Evolutionary conservation across 2,797 vertebrate genomes (phyloP).

Genomic region (Phylloscopus collybita): DNA sequence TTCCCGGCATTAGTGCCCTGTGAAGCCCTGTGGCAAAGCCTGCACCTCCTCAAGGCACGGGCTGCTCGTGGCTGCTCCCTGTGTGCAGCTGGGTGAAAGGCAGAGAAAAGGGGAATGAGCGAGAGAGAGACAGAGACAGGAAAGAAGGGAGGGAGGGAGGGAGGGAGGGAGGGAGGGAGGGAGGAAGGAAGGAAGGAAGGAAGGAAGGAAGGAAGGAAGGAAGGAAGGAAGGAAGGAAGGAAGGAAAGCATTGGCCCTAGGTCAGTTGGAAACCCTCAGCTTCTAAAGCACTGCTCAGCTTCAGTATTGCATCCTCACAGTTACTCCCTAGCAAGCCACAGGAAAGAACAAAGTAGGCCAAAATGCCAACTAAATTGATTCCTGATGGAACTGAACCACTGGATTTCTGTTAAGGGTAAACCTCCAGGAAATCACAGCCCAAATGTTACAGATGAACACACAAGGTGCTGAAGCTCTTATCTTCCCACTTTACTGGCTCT

Average conservation of each 20-base stretch:
- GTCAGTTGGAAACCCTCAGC: neutral
- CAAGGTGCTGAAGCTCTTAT: neutral
- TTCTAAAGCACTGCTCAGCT: neutral
- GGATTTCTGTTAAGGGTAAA: neutral
- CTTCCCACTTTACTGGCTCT: neutral
- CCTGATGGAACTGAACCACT: neutral
- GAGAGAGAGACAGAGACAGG: neutral
- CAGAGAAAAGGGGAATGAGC: neutral
- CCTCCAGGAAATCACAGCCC: neutral
- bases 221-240: neutral
- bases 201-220: neutral
- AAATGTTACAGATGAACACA: fast-evolving
- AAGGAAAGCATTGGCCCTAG: neutral
- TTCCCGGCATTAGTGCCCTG: neutral
- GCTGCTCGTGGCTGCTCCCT: neutral
- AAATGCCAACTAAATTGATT: neutral
- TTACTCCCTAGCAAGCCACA: neutral
- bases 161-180: neutral
- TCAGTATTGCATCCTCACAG: neutral
- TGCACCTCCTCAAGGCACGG: neutral
- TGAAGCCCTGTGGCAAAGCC: neutral
- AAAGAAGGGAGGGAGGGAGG: neutral
- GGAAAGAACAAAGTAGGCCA: neutral
- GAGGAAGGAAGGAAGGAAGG: neutral
- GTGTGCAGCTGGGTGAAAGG: neutral